phyloP scores from a whole-genome alignment of 2,797 vertebrate species.

The Tokudaia muenninki region DNA sequence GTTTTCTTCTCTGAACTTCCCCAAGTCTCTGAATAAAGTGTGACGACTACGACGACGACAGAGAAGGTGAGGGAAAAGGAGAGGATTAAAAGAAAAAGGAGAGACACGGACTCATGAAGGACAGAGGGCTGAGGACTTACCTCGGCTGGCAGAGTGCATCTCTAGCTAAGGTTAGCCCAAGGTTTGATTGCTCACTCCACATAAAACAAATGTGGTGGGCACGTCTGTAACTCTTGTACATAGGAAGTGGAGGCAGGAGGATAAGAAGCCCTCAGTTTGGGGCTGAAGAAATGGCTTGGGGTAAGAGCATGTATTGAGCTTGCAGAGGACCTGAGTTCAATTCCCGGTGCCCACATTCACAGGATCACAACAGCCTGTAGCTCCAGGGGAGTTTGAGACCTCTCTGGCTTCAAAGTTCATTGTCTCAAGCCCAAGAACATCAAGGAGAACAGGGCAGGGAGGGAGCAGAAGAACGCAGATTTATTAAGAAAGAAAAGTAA shows the following conservation, averaged over 20 bases:
- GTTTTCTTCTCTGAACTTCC: background rate
- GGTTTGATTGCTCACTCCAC: background rate
- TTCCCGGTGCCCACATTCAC: background rate
- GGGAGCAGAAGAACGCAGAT: background rate
- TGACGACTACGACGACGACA: background rate
- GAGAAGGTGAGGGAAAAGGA: background rate
- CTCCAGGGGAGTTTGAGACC: background rate
- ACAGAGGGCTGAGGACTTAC: background rate
- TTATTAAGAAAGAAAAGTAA: background rate
- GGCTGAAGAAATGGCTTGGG: background rate
- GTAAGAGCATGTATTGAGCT: background rate
- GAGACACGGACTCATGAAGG: background rate
- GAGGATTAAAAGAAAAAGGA: background rate
- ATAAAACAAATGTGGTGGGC: background rate
- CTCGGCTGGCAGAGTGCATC: too few relatives aligned
- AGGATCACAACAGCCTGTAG: background rate
- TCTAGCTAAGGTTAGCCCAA: background rate
- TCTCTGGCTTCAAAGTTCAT: background rate
- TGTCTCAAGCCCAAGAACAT: background rate
- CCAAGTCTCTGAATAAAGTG: background rate
- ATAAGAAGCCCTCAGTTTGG: background rate
- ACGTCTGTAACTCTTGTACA: background rate
- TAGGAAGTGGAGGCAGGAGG: background rate
- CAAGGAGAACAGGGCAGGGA: background rate
- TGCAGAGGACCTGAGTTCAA: background rate